phyloP scores from a whole-genome alignment of 2,113 vertebrate genomes.

The Pagrus major region DNA sequence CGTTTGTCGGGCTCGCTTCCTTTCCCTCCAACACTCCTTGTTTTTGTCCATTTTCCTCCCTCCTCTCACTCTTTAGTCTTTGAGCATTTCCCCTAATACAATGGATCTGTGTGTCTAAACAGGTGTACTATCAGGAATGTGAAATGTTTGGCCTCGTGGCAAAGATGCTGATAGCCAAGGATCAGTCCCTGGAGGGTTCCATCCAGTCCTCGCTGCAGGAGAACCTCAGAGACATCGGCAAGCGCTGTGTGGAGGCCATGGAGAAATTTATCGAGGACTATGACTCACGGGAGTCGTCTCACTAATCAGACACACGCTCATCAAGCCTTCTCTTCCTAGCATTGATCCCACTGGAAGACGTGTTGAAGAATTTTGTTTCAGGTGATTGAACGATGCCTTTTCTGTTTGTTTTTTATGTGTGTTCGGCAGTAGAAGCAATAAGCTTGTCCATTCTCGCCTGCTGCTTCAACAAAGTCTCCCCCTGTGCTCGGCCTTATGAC shows the following conservation, averaged over 20 bases:
- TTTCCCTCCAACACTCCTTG: conserved; percentile 10
- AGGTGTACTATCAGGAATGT: conserved; percentile 84
- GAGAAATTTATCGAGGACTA: conserved; percentile 84
- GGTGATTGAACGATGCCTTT: conserved; percentile 18
- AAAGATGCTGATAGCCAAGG: conserved; percentile 85
- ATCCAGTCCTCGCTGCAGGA: conserved; percentile 80
- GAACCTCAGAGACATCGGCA: conserved; percentile 81
- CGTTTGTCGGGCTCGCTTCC: conserved; percentile 12
- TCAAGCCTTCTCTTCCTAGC: neutral
- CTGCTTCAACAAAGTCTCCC: neutral
- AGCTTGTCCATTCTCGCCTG: neutral
- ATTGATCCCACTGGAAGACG: neutral
- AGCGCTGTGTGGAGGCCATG: conserved; percentile 82
- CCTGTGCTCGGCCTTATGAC: conserved; percentile 1
- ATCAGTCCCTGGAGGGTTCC: conserved; percentile 75
- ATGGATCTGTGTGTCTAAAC: conserved; percentile 12
- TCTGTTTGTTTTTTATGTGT: conserved; percentile 16
- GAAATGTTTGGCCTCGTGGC: conserved; percentile 83
- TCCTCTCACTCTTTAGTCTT: neutral
- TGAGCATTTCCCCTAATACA: conserved; percentile 21
- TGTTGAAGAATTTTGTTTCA: neutral
- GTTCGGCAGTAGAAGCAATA: neutral
- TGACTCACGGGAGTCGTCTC: conserved; percentile 66
- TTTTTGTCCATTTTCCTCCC: neutral
- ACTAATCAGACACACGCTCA: conserved; percentile 23